A percentile compares a stretch with the other conserved stretches of the same genome.
phyloP scores from a whole-genome alignment of 2,113 vertebrate species.

The Haemorhous mexicanus region DNA sequence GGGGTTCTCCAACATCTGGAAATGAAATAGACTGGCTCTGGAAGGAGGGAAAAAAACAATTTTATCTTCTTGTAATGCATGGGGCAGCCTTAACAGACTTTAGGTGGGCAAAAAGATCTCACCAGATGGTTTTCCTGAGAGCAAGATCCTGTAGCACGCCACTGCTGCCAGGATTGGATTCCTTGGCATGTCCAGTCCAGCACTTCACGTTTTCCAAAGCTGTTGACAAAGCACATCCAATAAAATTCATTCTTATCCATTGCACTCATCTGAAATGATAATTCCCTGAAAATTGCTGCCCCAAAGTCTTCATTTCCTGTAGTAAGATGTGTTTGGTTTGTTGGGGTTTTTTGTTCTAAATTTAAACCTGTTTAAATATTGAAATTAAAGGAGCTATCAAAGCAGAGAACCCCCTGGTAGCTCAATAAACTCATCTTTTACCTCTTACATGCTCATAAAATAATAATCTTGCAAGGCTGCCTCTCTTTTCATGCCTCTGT shows the following conservation, averaged over 20 bases:
- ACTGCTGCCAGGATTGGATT: not conserved
- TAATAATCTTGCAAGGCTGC: not conserved
- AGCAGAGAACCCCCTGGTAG: not conserved
- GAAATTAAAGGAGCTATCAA: not conserved
- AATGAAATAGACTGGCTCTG: not conserved
- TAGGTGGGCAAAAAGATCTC: not conserved
- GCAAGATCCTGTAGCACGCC: not conserved
- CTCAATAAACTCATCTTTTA: not conserved
- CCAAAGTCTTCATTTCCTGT: not conserved
- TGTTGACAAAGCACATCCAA: not conserved
- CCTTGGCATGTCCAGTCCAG: not conserved
- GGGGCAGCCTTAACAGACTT: not conserved
- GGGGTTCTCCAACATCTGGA: not conserved
- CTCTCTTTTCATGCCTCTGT: not conserved
- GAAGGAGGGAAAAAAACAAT: not conserved
- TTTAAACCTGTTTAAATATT: not conserved
- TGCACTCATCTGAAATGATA: not conserved
- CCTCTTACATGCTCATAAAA: not conserved
- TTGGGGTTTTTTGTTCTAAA: not conserved
- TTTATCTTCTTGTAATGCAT: not conserved
- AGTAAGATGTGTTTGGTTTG: not conserved
- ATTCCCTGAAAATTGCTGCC: not conserved
- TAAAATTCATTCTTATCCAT: not conserved
- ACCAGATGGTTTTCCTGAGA: not conserved
- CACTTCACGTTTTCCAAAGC: accelerated